Evolutionary conservation across 2,797 vertebrate genomes (phyloP), one percentile per base, ranked within the genome.

Genomic region (Tapera naevia): DNA sequence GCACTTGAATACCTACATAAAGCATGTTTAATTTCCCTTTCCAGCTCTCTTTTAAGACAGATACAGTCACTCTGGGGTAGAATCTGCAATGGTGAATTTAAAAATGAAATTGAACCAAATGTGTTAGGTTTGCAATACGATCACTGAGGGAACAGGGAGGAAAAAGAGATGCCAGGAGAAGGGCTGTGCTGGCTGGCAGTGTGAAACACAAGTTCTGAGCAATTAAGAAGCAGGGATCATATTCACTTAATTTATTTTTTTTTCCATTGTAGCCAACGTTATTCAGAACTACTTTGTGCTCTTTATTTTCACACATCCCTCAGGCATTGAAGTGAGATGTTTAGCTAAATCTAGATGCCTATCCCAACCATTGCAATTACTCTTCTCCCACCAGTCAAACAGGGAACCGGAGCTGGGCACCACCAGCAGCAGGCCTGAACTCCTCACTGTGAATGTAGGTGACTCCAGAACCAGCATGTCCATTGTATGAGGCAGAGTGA

Each of bases 151-250:
- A 95, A 83, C 13, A 4, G 65, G 51, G 74, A 94, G 73, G 88
- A 94, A 78, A 69, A 86, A 62, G 33, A 69, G 78, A 70, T 94
- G 90, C 94, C 97, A 96, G 82, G 72, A 89, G 96, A 60, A 88
- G 66, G 85, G 37, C 70, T 67, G 62, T 7, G 3, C 89, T 81
- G 92, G 89, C 85, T 96, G 88, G 65, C 95, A 81, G 27, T 7
- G 46, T 86, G 78, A 94, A 94, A 92, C 53, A 62, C 64, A 10
- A 75, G 28, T 88, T 89, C 50, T 65, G 71, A 91, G 87, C 82
- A 73, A 74, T 80, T 90, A 91, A 89, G 73, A 89, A 80, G 24
- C 2, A 86, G 8, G 15, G 61, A 41, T 79, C 45, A 6, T 18
- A 75, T n/a, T 82, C 16, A 56, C 12, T 45, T 61, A 7, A 17